Percentiles rank a stretch among this genome's conserved stretches.
These are phyloP conservation scores for Ochropacha duplaris DNA, from an alignment of 2,888 invertebrate species.

Conservation along the genomic window DNA sequence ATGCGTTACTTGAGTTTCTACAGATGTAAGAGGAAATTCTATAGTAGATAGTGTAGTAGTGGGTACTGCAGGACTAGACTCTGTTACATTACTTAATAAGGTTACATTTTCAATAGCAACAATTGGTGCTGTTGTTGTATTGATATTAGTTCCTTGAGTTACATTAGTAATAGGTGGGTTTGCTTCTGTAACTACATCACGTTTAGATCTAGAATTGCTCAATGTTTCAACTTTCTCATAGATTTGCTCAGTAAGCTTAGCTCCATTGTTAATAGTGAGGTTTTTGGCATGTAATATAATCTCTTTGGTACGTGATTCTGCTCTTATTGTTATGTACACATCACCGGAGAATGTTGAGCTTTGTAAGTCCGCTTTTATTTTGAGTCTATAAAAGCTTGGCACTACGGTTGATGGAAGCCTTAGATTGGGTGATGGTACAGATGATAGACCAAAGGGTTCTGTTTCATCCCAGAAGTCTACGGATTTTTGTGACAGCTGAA, in stretches of 20 bases:
- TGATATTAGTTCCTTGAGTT: constrained; percentile 10
- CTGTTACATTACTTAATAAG: constrained; percentile 17
- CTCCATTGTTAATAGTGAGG: constrained; percentile 57
- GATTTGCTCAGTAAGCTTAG: constrained; percentile 72
- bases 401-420: constrained; percentile 72
- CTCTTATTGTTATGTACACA: constrained; percentile 73
- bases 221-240: constrained; percentile 64
- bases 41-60: constrained; percentile 15
- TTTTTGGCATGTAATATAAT: constrained; percentile 81
- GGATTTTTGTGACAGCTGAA: constrained; percentile 51
- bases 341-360: constrained; percentile 68
- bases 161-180: constrained; percentile 15
- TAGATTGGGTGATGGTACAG: constrained; percentile 54
- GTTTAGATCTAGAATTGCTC: constrained; percentile 43
- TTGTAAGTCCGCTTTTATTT: constrained; percentile 78
- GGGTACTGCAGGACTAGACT: constrained; percentile 20
- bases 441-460: constrained; percentile 60
- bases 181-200: constrained; percentile 32
- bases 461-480: constrained; percentile 70
- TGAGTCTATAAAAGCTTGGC: constrained; percentile 83
- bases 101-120: constrained; percentile 13
- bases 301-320: constrained; percentile 58
- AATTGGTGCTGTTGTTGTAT: constrained; percentile 15
- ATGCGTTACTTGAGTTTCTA: constrained; percentile 64
- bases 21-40: constrained; percentile 11